These are phyloP conservation scores for Thalassarche chlororhynchos DNA, from an alignment of 2,113 vertebrate genomes.

Conservation along the genomic window DNA sequence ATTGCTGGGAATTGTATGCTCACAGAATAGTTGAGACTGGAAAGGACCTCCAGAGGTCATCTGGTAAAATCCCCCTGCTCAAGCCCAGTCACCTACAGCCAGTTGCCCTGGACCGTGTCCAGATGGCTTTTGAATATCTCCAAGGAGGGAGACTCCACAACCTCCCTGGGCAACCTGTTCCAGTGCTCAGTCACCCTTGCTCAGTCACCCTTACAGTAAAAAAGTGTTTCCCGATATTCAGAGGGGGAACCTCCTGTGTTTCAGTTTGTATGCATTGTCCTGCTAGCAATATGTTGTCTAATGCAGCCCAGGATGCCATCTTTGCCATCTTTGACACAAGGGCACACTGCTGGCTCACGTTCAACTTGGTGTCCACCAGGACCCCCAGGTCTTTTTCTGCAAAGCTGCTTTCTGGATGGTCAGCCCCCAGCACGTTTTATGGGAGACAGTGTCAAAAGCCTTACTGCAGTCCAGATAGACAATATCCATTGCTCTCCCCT, in stretches of 20 bases:
- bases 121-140: not conserved
- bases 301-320: not conserved
- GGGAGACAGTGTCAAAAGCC: not conserved
- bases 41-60: not conserved
- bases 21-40: not conserved
- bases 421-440: not conserved
- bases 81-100: not conserved
- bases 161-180: not conserved
- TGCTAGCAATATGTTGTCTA: not conserved
- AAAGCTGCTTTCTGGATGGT: not conserved
- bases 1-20: not conserved
- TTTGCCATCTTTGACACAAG: not conserved
- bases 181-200: not conserved
- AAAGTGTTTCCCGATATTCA: not conserved
- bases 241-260: not conserved
- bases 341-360: not conserved
- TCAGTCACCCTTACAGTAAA: not conserved
- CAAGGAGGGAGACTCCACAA: not conserved
- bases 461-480: not conserved
- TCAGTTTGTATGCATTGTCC: not conserved
- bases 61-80: not conserved
- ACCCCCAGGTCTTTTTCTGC: not conserved
- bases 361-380: not conserved
- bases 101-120: not conserved
- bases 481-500: not conserved